A percentile compares a stretch with the other conserved stretches of the same genome.
Evolutionary conservation across 1,140 invertebrate genomes (phyloP).

Genomic region (Halyomorpha halys): DNA sequence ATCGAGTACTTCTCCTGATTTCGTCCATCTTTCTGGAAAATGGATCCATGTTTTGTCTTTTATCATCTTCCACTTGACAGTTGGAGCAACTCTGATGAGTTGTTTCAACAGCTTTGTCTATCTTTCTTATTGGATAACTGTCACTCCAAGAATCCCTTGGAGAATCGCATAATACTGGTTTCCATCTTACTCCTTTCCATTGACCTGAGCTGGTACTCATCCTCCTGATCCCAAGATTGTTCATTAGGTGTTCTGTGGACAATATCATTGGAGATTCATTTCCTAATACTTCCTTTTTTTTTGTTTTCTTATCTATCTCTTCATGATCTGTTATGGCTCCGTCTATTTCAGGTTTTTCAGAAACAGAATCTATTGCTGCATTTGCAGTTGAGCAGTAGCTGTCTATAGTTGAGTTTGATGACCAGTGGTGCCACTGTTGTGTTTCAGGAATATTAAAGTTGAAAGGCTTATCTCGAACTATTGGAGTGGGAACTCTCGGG

Average conservation of each 20-base stretch:
- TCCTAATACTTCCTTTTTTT: not conserved
- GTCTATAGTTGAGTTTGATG: constrained; percentile 26
- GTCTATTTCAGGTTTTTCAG: constrained; percentile 2
- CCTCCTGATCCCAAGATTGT: not conserved
- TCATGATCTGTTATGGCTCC: not conserved
- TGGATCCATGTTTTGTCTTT: not conserved
- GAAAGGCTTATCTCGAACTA: not conserved
- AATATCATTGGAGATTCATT: constrained; percentile 1
- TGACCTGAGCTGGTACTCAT: constrained; percentile 27
- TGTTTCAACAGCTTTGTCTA: not conserved
- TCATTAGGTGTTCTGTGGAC: not conserved
- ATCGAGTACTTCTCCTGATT: not conserved
- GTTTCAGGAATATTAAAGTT: not conserved
- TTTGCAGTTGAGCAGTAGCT: constrained; percentile 25
- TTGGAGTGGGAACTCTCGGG: not conserved
- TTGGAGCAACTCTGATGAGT: not conserved
- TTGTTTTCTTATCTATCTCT: not conserved
- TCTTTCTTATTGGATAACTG: not conserved
- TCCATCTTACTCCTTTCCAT: constrained; percentile 30
- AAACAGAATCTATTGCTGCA: not conserved
- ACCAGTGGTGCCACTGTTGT: constrained; percentile 17
- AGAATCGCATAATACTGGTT: constrained; percentile 20
- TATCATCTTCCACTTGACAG: not conserved
- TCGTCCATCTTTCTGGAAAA: not conserved
- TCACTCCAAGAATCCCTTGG: constrained; percentile 4